These are phyloP conservation scores for Phaonia tiefii DNA, from an alignment of 2,888 invertebrate genomes.

Conservation along the genomic window DNA sequence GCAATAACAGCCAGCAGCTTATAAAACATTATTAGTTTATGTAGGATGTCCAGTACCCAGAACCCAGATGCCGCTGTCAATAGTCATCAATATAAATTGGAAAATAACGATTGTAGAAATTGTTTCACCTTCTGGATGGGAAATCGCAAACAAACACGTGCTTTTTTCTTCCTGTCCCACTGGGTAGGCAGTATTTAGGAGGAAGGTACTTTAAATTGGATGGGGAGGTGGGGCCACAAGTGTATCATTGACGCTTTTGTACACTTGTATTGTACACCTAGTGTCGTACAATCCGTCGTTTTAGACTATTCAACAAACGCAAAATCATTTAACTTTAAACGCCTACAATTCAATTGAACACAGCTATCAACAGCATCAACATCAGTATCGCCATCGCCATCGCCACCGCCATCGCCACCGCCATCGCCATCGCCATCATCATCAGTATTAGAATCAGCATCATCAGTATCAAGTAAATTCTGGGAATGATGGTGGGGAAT, in stretches of 20 bases:
- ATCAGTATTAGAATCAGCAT: background rate
- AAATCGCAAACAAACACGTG: background rate
- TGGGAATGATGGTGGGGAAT: too few species aligned
- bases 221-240: too few species aligned
- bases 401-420: background rate
- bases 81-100: background rate
- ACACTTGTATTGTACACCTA: background rate
- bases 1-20: too few species aligned
- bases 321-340: slow-evolving; percentile 38
- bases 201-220: too few species aligned
- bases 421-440: background rate
- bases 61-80: background rate
- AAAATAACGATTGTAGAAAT: background rate
- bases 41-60: background rate
- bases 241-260: slow-evolving; percentile 2
- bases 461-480: background rate
- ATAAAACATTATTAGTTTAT: background rate
- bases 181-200: too few species aligned
- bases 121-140: background rate
- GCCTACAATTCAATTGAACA: slow-evolving; percentile 37
- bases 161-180: background rate
- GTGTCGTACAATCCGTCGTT: slow-evolving; percentile 8
- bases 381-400: background rate
- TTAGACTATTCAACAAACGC: slow-evolving; percentile 1
- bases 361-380: background rate